Evolutionary conservation across 2,888 invertebrate genomes (phyloP).

Genomic region (Dendrolimus houi): DNA sequence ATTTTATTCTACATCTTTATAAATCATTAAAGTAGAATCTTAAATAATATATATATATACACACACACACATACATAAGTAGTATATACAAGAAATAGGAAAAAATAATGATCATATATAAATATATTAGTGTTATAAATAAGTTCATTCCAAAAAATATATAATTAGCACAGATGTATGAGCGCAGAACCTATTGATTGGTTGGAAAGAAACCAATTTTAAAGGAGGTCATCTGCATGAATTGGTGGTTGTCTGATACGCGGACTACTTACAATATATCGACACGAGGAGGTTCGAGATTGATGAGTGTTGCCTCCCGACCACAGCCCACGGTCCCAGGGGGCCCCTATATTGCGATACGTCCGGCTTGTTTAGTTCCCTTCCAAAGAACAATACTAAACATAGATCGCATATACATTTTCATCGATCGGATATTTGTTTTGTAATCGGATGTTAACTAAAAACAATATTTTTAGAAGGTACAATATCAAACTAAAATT

Average conservation of each 20-base stretch:
- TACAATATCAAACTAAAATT: no score
- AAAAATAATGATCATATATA: no score
- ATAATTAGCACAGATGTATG: neutral
- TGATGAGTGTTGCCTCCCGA: conserved; percentile 39
- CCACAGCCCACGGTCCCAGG: conserved; percentile 18
- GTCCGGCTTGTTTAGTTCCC: conserved; percentile 23
- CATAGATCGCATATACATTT: no score
- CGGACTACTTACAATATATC: conserved; percentile 57
- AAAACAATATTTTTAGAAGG: no score
- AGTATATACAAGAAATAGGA: no score
- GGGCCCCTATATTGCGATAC: conserved; percentile 11
- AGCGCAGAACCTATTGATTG: neutral
- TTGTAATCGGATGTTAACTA: no score
- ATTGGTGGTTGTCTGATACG: conserved; percentile 40
- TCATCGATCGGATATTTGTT: no score
- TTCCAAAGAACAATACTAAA: neutral
- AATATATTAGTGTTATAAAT: no score
- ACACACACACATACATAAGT: no score
- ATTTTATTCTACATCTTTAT: no score
- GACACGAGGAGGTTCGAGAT: conserved; percentile 55
- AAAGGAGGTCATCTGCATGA: conserved; percentile 53
- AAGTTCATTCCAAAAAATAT: neutral
- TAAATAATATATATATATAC: no score
- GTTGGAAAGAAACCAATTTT: neutral
- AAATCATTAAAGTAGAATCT: no score